phyloP scores from a whole-genome alignment of 2,797 vertebrate genomes.

The Natrix natrix region DNA sequence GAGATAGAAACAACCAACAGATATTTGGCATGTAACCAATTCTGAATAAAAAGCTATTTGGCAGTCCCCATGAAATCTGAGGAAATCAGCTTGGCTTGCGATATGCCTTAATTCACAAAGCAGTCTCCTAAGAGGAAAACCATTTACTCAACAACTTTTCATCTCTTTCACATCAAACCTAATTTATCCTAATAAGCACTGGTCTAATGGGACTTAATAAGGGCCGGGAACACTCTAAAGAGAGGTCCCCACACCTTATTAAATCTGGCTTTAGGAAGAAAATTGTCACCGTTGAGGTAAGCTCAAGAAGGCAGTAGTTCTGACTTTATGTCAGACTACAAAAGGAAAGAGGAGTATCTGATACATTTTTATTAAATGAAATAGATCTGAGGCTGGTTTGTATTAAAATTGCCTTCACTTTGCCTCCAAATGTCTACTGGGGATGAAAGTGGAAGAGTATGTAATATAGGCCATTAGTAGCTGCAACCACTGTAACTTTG shows the following conservation, averaged over 20 bases:
- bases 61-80: constrained; percentile 10
- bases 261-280: neutral
- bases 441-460: neutral
- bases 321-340: neutral
- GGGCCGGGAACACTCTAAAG: neutral
- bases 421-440: neutral
- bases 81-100: constrained; percentile 27
- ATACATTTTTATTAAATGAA: neutral
- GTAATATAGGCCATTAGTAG: neutral
- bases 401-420: neutral
- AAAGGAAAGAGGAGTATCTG: neutral
- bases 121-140: constrained; percentile 2
- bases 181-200: neutral
- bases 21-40: constrained; percentile 6
- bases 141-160: neutral
- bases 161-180: constrained; percentile 11
- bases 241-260: neutral
- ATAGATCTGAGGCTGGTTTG: neutral
- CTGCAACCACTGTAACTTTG: neutral
- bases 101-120: neutral
- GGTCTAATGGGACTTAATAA: neutral
- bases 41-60: constrained; percentile 12
- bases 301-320: neutral
- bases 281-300: neutral
- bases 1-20: constrained; percentile 2